Evolutionary conservation across 2,113 vertebrate genomes (phyloP).

Genomic region (Variabilichromis moorii): DNA sequence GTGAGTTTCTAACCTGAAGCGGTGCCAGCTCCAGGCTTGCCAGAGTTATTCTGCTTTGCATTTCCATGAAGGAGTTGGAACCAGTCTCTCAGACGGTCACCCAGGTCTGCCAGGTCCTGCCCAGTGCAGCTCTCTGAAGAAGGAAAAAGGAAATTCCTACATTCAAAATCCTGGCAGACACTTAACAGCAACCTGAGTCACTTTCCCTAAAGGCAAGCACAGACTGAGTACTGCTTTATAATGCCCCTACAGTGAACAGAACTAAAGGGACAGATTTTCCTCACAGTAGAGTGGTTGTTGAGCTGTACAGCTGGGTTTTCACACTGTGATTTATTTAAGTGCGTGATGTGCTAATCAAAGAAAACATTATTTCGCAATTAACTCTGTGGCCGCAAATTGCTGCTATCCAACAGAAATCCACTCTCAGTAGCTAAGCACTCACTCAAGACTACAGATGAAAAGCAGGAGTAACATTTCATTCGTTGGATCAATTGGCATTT

Average conservation of each 20-base stretch:
- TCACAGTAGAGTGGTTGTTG: background rate
- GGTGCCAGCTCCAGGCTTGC: slow-evolving; percentile 55
- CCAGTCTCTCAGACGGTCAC: slow-evolving; percentile 93
- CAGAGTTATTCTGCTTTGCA: slow-evolving; percentile 85
- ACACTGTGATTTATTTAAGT: background rate
- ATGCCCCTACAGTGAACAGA: background rate
- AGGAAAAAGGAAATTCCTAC: background rate
- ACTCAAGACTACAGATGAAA: slow-evolving; percentile 2
- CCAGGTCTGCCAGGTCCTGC: slow-evolving; percentile 94
- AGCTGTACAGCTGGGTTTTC: background rate
- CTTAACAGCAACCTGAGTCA: slow-evolving; percentile 1
- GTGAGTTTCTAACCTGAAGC: slow-evolving; percentile 62
- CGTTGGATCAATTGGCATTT: slow-evolving; percentile 47
- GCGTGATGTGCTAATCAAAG: background rate
- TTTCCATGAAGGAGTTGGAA: slow-evolving; percentile 96
- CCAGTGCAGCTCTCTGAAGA: slow-evolving; percentile 85
- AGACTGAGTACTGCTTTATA: background rate
- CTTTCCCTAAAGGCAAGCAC: background rate
- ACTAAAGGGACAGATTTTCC: background rate
- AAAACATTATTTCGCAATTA: slow-evolving; percentile 20
- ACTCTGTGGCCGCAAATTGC: background rate
- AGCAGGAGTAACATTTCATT: slow-evolving; percentile 24
- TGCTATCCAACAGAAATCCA: slow-evolving; percentile 5
- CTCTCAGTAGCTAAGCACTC: background rate
- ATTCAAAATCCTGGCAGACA: background rate